Evolutionary conservation across 2,113 vertebrate species (phyloP), one percentile per base, ranked within the genome.

Genomic region (Ochotona princeps): DNA sequence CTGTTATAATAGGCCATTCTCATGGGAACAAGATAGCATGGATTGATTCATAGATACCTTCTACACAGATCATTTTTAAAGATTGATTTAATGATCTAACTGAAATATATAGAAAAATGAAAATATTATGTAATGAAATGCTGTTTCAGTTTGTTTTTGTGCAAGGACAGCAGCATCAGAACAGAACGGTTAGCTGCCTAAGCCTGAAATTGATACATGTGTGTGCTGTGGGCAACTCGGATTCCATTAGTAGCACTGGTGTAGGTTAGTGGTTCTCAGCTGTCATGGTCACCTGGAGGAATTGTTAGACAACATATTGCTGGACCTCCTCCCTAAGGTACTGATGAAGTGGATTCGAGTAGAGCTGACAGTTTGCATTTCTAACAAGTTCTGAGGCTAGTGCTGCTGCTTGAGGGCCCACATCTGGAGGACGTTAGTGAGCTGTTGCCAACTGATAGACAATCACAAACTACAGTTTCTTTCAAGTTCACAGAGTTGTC

Each of bases 381-480:
- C 25, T 95, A 23, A 63, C 38, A 32, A 35, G 38, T 74, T 92
- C 20, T 49, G 35, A 66, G 70, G 35, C 63, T 70, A 9, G 1
- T 60, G 28, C 10, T 67, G 73, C 38, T 32, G 60, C 32, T 63
- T 35, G 60, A 20, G 61, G 11, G 21, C 66, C 69, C 57, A n/a
- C 30, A 35, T n/a, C 47, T 87, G 38, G 86, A 73, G 17, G 75
- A 76, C 21, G 30, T 28, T 51, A 80, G 32, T 26, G 67, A 21
- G 35, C 70, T 30, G 26, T 23, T 87, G 20, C 49, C 25, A 74
- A 28, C 69, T 93, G 88, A 65, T 44, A 66, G 32, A 30, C 38
- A 90, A 85, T 17, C 60, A 80, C 35, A 92, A 75, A 38, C 30
- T 90, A 8, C 69, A 73, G n/a, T 92, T 90, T 84, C 70, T 28